Evolutionary conservation across 2,797 vertebrate genomes (phyloP), one percentile per base, ranked within the genome.

Genomic region (Spinus olivaceus): DNA sequence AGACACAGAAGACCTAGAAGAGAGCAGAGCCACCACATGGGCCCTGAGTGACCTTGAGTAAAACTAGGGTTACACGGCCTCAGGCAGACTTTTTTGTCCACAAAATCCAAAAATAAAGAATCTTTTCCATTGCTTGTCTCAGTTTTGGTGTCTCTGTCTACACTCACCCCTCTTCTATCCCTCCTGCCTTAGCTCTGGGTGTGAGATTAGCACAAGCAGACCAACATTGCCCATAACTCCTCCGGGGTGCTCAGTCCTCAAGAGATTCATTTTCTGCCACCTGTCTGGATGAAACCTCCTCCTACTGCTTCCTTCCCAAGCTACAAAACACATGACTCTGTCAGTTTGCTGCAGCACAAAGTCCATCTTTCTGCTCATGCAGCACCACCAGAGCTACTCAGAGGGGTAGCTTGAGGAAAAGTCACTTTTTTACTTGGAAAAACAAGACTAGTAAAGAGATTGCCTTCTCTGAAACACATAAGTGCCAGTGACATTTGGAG

Each of bases 181-280:
- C 54, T 41, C 50, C 71, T 49, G 24, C n/a, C 49, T 59, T 22
- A 64, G 54, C 12, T 65, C 37, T 13, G 28, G 8, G 12, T 5
- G 1, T 11, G 18, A 65, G 30, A 46, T n/a, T 2, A 61, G 39
- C 66, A 81, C 0, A 0, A 71, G 74, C 30, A 42, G 12, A 39
- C 9, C 37, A 60, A 59, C 35, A 33, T 17, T 35, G 18, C 25
- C 42, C 8, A 0, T 3, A 66, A 33, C n/a, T 89, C 39, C 64
- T 23, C 20, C 21, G 13, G 46, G 53, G 12, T 73, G 4, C 44
- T 60, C 13, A 49, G 35, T 14, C 51, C 64, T 59, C 10, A 4
- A 21, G 21, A 42, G 28, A 51, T 1, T 37, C 6, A 30, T 24
- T 92, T 41, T 74, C 61, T 93, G 37, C 37, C 78, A 71, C 74